Evolutionary conservation across 2,113 vertebrate species (phyloP).

Genomic region (Stercorarius parasiticus): DNA sequence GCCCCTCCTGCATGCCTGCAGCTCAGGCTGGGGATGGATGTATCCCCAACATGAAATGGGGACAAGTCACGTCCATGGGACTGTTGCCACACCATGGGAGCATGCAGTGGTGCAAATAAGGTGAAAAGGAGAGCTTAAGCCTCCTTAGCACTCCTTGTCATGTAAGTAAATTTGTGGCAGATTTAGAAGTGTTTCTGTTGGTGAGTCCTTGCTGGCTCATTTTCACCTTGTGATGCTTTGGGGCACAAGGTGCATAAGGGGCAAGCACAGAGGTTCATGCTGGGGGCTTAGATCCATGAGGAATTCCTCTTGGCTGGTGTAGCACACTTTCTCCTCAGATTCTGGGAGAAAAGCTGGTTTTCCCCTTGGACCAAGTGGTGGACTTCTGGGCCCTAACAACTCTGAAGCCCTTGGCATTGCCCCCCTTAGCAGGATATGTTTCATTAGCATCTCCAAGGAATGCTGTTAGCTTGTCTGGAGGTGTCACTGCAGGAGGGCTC

Average conservation of each 20-base stretch:
- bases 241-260: background rate
- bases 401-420: background rate
- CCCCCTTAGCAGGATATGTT: background rate
- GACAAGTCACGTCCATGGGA: background rate
- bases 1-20: background rate
- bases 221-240: background rate
- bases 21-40: background rate
- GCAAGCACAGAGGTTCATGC: rapidly evolving
- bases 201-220: background rate
- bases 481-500: background rate
- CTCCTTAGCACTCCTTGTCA: background rate
- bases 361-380: background rate
- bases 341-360: background rate
- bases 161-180: background rate
- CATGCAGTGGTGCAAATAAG: background rate
- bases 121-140: background rate
- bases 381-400: background rate
- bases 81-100: background rate
- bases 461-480: background rate
- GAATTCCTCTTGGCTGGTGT: background rate
- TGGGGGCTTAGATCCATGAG: background rate
- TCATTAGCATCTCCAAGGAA: background rate
- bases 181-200: background rate
- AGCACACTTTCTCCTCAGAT: background rate
- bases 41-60: background rate